Conservation (phyloP, 2,113 vertebrate species). For the Callipepla squamata region DNA sequence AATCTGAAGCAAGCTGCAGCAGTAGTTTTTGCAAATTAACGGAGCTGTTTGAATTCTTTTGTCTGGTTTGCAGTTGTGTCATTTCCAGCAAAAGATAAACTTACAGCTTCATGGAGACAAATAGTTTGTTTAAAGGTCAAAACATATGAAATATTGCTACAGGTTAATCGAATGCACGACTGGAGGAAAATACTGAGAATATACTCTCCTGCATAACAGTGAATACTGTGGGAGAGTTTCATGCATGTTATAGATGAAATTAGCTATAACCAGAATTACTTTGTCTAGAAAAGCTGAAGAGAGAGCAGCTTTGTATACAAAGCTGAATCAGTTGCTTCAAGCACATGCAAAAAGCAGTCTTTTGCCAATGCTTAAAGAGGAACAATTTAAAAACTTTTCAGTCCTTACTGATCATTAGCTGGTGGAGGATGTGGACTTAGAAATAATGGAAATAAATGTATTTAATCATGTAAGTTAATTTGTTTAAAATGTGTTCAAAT, state of each 20-base stretch:
- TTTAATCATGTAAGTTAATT: constrained; percentile 21
- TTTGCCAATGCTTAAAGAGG: not conserved
- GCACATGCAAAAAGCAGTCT: not conserved
- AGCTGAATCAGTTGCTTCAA: constrained; percentile 33
- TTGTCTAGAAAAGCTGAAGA: not conserved
- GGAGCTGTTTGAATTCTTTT: not conserved
- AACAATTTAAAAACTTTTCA: constrained; percentile 10
- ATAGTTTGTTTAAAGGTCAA: constrained; percentile 55
- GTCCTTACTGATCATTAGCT: not conserved
- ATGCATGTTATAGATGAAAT: not conserved
- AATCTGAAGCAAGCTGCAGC: constrained; percentile 19
- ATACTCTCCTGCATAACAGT: not conserved
- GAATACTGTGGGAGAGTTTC: not conserved
- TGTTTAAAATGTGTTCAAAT: constrained; percentile 27
- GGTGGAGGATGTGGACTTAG: not conserved
- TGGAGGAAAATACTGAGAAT: not conserved
- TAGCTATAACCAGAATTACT: not conserved
- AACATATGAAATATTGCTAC: constrained; percentile 3
- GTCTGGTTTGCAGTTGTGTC: not conserved
- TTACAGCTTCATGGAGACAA: constrained; percentile 9
- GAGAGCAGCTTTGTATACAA: not conserved
- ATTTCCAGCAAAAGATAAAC: constrained; percentile 42
- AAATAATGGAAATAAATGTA: not conserved
- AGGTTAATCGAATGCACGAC: constrained; percentile 19
- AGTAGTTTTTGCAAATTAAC: not conserved